These are phyloP conservation scores for Bergia sp. DNA, from an alignment of 92 coral and sea anemone genomes.

Conservation along the genomic window DNA sequence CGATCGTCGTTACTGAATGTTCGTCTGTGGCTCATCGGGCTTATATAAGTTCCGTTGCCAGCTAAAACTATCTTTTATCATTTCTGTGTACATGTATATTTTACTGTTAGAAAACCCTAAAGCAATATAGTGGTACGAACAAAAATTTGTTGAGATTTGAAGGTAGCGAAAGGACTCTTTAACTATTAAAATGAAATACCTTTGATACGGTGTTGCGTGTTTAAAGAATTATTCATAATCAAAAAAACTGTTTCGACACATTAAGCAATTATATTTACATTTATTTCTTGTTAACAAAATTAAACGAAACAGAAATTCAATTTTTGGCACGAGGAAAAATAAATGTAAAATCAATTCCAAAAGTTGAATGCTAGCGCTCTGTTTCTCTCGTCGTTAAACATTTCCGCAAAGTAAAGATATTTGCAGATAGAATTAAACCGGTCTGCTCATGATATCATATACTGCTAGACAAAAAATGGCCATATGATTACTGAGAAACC, in stretches of 20 bases:
- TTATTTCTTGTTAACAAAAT: constrained; percentile 39
- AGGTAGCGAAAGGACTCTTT: background rate
- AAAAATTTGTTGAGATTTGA: no score
- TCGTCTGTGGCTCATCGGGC: background rate
- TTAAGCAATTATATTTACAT: constrained; percentile 49
- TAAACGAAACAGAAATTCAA: background rate
- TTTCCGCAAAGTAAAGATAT: background rate
- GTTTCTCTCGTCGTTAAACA: background rate
- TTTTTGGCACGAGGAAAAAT: background rate
- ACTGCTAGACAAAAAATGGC: constrained; percentile 27
- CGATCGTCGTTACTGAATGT: background rate
- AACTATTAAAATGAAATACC: background rate
- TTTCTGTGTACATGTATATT: no score
- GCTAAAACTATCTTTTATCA: background rate
- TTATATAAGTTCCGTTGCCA: background rate
- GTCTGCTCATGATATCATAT: background rate
- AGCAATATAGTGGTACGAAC: background rate
- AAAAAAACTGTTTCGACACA: constrained; percentile 46
- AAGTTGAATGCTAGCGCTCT: background rate
- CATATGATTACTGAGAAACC: background rate
- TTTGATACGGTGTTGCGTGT: constrained; percentile 10
- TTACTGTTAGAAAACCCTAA: background rate
- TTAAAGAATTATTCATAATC: constrained; percentile 21
- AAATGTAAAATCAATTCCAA: background rate
- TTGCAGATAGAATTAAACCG: background rate